A percentile compares a stretch with the other conserved stretches of the same genome.
These are phyloP conservation scores for Lagopus leucura DNA, from an alignment of 2,113 vertebrate genomes.

Conservation along the genomic window DNA sequence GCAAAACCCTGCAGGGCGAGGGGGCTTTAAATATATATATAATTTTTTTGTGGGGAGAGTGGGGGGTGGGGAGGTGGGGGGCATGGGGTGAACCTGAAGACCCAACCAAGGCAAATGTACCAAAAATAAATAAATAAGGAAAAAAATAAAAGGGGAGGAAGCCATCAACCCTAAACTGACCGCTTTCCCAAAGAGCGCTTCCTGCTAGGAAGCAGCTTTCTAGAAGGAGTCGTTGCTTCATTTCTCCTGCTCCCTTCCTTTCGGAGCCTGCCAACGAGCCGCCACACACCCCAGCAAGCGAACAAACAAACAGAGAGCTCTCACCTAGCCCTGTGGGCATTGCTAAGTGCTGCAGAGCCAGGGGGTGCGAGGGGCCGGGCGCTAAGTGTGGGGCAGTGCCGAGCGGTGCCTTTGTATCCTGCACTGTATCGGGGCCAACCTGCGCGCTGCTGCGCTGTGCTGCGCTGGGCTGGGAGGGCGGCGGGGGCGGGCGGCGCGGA, in stretches of 20 bases:
- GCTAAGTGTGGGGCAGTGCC: not conserved
- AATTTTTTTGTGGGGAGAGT: not conserved
- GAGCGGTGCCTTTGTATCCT: slow-evolving; percentile 18
- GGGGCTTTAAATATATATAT: too few species aligned
- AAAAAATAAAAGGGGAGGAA: too few species aligned
- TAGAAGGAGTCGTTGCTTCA: not conserved
- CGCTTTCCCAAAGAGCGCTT: not conserved
- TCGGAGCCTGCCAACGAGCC: slow-evolving; percentile 13
- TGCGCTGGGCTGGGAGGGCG: not conserved
- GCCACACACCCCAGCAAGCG: slow-evolving; percentile 24
- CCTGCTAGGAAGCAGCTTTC: not conserved
- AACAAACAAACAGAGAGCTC: slow-evolving; percentile 34
- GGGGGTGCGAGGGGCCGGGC: not conserved
- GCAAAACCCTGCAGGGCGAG: not conserved
- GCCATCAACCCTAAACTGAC: not conserved
- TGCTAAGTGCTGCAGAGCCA: slow-evolving; percentile 27
- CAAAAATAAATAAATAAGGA: not conserved
- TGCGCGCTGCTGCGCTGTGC: not conserved
- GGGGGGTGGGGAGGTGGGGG: rapidly evolving
- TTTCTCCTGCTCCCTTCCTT: not conserved
- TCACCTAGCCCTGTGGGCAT: slow-evolving; percentile 46
- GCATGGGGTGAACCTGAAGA: too few species aligned
- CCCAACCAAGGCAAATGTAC: too few species aligned
- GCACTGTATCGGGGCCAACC: not conserved
- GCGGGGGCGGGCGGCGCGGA: not conserved